phyloP scores from a whole-genome alignment of 2,797 vertebrate species.

The Thalassophryne amazonica region DNA sequence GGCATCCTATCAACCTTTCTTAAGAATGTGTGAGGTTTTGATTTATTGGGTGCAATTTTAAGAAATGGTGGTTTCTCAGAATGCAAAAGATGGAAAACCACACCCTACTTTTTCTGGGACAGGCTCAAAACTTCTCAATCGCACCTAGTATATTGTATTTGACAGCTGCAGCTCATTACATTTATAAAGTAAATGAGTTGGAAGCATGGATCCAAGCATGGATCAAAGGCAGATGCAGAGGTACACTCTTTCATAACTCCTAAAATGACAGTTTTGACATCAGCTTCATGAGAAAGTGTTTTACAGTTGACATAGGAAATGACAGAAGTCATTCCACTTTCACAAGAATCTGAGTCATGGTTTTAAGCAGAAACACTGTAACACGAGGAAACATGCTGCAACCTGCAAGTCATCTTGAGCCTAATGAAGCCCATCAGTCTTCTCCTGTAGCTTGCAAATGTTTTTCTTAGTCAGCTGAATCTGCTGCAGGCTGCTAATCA shows the following conservation, averaged over 20 bases:
- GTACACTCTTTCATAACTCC: too few species aligned
- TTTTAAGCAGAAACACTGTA: background rate
- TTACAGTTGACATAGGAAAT: background rate
- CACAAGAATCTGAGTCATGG: background rate
- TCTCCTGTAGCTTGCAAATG: conserved; percentile 15
- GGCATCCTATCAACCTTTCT: too few species aligned
- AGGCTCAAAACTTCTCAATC: too few species aligned
- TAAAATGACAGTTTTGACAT: conserved; percentile 1
- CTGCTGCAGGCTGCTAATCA: too few species aligned
- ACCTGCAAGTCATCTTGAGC: conserved; percentile 21
- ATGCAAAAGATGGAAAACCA: too few species aligned
- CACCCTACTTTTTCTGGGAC: too few species aligned
- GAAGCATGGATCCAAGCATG: background rate
- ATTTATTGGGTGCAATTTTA: too few species aligned
- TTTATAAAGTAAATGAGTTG: background rate
- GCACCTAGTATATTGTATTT: too few species aligned
- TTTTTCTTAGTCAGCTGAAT: conserved; percentile 40
- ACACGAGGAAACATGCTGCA: conserved; percentile 11
- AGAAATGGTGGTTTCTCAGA: too few species aligned
- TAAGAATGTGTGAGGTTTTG: too few species aligned
- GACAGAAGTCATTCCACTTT: background rate
- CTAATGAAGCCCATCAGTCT: conserved; percentile 12
- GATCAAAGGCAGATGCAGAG: background rate
- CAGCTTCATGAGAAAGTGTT: background rate
- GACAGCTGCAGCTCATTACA: too few species aligned